A percentile compares a stretch with the other conserved stretches of the same genome.
Evolutionary conservation across 2,113 vertebrate species (phyloP).

Genomic region (Equus przewalskii): DNA sequence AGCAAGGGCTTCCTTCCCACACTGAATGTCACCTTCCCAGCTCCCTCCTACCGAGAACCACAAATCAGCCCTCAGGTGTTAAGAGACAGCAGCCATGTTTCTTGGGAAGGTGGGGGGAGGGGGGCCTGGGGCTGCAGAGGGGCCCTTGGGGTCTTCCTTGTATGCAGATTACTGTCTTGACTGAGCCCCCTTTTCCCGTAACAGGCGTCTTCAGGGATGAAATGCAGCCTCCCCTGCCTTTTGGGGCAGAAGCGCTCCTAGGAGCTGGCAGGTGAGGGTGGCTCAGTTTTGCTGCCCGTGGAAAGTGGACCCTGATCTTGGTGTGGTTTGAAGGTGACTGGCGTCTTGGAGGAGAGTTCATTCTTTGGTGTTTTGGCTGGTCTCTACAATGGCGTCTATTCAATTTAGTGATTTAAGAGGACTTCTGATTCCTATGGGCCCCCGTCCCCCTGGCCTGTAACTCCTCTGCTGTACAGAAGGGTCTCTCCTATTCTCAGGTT

Average conservation of each 20-base stretch:
- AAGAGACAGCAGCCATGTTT: neutral
- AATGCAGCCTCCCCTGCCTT: neutral
- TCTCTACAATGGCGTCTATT: neutral
- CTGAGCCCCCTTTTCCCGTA: neutral
- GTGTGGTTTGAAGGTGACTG: neutral
- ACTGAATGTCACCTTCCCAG: neutral
- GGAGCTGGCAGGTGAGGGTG: neutral
- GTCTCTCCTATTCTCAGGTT: neutral
- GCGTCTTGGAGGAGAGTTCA: neutral
- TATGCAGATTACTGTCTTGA: neutral
- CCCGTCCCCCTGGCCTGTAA: neutral
- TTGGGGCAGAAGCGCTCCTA: neutral
- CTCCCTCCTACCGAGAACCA: neutral
- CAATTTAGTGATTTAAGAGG: neutral
- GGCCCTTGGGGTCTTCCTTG: neutral
- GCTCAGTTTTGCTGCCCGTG: neutral
- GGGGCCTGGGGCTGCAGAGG: neutral
- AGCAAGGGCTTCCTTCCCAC: neutral
- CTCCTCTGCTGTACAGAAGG: neutral
- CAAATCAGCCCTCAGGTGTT: neutral
- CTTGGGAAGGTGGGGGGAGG: neutral
- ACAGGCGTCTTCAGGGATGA: neutral
- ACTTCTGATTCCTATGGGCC: neutral
- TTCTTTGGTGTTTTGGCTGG: neutral
- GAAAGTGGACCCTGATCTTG: constrained; percentile 32